Evolutionary conservation across 2,797 vertebrate species (phyloP).

Genomic region (Dendrocincla fuliginosa): DNA sequence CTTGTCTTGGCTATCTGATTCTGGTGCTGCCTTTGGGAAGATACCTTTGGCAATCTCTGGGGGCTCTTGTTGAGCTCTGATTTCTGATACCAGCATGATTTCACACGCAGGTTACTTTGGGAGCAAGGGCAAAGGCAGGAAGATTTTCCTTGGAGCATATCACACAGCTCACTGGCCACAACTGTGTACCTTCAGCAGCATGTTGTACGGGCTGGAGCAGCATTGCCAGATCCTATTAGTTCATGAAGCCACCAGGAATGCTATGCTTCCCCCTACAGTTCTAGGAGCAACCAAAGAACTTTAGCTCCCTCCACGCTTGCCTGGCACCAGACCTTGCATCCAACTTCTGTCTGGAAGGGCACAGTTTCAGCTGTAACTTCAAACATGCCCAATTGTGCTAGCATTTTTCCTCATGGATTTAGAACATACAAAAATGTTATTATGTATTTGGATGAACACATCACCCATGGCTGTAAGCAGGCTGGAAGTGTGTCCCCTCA

Average conservation of each 20-base stretch:
- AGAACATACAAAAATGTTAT: background rate
- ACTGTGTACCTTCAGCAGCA: background rate
- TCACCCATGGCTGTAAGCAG: background rate
- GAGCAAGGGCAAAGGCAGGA: background rate
- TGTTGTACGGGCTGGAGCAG: background rate
- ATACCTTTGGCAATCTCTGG: background rate
- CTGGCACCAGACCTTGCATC: background rate
- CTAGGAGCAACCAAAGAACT: background rate
- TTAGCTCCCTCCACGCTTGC: background rate
- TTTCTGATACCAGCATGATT: background rate
- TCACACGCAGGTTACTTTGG: background rate
- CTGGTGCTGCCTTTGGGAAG: background rate
- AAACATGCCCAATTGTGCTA: background rate
- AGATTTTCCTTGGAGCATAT: background rate
- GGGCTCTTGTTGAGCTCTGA: accelerated
- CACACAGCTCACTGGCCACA: accelerated
- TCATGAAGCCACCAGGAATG: background rate
- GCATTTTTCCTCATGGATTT: background rate
- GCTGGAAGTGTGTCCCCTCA: background rate
- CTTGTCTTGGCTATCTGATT: background rate
- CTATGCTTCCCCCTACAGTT: background rate
- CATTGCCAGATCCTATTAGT: background rate
- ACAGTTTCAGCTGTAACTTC: background rate
- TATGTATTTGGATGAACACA: background rate
- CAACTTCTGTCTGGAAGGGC: background rate